phyloP scores from a whole-genome alignment of 2,888 invertebrate genomes.

The Apamea sordens region DNA sequence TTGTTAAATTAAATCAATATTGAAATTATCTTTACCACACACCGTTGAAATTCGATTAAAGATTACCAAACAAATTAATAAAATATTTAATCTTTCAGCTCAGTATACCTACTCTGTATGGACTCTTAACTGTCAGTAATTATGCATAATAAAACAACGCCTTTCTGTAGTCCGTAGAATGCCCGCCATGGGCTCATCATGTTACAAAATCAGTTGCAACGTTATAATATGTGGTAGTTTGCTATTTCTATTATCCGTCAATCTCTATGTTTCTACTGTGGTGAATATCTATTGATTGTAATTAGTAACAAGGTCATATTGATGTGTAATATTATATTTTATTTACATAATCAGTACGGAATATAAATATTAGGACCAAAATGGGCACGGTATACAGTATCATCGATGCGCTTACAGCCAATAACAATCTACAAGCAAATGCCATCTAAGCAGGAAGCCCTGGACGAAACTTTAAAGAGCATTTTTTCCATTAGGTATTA shows the following conservation, averaged over 20 bases:
- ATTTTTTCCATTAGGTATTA: slow-evolving; percentile 17
- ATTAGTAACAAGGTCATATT: slow-evolving; percentile 59
- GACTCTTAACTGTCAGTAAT: background rate
- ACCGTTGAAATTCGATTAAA: slow-evolving; percentile 48
- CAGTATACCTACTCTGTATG: background rate
- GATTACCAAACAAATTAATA: slow-evolving; percentile 49
- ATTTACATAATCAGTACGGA: slow-evolving; percentile 66
- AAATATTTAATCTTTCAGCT: slow-evolving; percentile 35
- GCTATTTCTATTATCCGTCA: background rate
- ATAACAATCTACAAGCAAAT: slow-evolving; percentile 63
- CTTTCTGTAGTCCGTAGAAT: background rate
- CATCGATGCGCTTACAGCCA: slow-evolving; percentile 51
- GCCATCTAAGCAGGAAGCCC: slow-evolving; percentile 44
- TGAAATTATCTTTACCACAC: slow-evolving; percentile 33
- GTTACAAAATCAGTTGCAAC: slow-evolving; percentile 9
- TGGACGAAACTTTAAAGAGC: slow-evolving; percentile 31
- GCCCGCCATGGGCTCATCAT: background rate
- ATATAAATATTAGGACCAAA: slow-evolving; percentile 61
- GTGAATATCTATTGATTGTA: slow-evolving; percentile 18
- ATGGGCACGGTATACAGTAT: slow-evolving; percentile 55
- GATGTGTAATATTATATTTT: slow-evolving; percentile 60
- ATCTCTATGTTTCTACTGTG: slow-evolving; percentile 1
- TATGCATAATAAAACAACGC: background rate
- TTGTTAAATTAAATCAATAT: slow-evolving; percentile 44
- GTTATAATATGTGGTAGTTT: background rate